Evolutionary conservation across 2,888 invertebrate genomes (phyloP).

Genomic region (Dynastes hyllus): DNA sequence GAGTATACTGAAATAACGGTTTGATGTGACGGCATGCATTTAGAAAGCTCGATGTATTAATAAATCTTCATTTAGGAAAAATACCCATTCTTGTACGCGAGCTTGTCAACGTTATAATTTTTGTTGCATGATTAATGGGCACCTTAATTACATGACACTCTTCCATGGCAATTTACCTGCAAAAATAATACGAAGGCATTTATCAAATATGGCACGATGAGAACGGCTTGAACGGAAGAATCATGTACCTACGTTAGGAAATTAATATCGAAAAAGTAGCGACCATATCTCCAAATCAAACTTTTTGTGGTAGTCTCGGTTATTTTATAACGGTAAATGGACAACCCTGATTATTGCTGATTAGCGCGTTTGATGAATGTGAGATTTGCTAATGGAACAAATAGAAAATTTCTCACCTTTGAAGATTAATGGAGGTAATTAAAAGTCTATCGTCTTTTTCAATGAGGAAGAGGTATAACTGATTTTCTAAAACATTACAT

Average conservation of each 20-base stretch:
- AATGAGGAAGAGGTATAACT: no score
- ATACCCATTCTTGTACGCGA: not conserved
- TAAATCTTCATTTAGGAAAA: slow-evolving; percentile 21
- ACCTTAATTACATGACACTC: slow-evolving; percentile 30
- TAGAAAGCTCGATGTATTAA: slow-evolving; percentile 25
- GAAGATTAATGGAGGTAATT: no score
- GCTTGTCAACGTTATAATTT: slow-evolving; percentile 33
- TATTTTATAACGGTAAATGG: no score
- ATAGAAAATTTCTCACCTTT: no score
- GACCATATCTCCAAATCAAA: not conserved
- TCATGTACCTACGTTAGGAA: not conserved
- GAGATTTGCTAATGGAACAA: no score
- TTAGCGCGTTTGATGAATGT: no score
- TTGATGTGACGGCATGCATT: slow-evolving; percentile 12
- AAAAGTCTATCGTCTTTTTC: no score
- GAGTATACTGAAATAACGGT: not conserved
- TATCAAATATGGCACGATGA: slow-evolving; percentile 10
- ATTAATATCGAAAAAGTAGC: not conserved
- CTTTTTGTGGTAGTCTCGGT: no score
- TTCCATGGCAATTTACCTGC: not conserved
- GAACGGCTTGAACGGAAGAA: not conserved
- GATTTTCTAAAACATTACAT: no score
- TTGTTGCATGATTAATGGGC: slow-evolving; percentile 22
- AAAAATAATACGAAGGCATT: slow-evolving; percentile 4
- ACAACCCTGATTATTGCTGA: no score